Percentiles rank a stretch among this genome's conserved stretches.
phyloP scores from a whole-genome alignment of 2,888 invertebrate genomes.

The Diaphora mendica region DNA sequence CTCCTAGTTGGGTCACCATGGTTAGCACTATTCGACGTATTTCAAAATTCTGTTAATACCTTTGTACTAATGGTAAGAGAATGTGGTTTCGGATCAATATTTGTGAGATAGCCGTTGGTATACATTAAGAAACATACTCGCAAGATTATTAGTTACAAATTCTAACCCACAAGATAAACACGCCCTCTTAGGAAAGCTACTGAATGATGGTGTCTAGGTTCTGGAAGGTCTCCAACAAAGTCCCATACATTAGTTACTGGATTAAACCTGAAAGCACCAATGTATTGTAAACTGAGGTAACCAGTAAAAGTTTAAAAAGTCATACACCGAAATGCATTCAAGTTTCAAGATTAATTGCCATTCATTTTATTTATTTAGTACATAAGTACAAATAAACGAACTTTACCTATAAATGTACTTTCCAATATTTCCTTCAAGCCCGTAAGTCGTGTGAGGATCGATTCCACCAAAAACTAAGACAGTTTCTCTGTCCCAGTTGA shows the following conservation, averaged over 20 bases:
- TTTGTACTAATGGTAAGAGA: too few relatives aligned
- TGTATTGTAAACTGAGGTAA: not conserved
- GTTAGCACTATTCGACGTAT: not conserved
- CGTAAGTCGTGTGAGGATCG: conserved; percentile 88
- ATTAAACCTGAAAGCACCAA: conserved; percentile 76
- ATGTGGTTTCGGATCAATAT: not conserved
- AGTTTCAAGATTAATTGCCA: not conserved
- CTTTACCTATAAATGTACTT: conserved; percentile 85
- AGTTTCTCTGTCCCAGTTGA: conserved; percentile 86
- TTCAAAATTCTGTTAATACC: not conserved
- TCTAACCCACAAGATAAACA: conserved; percentile 88
- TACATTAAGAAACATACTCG: too few relatives aligned
- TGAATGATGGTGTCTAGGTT: conserved; percentile 90
- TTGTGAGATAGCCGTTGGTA: not conserved
- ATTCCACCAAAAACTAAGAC: conserved; percentile 90
- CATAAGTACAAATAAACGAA: conserved; percentile 37
- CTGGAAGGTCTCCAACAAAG: conserved; percentile 88
- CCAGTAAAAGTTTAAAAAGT: not conserved
- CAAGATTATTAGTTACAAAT: not conserved
- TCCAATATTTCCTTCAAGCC: conserved; percentile 86
- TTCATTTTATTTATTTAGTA: not conserved
- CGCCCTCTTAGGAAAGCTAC: conserved; percentile 88
- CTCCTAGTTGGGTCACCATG: too few relatives aligned
- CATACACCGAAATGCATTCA: not conserved
- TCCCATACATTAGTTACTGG: conserved; percentile 89